phyloP scores from a whole-genome alignment of 2,113 vertebrate species.

The Baryphthengus martii region DNA sequence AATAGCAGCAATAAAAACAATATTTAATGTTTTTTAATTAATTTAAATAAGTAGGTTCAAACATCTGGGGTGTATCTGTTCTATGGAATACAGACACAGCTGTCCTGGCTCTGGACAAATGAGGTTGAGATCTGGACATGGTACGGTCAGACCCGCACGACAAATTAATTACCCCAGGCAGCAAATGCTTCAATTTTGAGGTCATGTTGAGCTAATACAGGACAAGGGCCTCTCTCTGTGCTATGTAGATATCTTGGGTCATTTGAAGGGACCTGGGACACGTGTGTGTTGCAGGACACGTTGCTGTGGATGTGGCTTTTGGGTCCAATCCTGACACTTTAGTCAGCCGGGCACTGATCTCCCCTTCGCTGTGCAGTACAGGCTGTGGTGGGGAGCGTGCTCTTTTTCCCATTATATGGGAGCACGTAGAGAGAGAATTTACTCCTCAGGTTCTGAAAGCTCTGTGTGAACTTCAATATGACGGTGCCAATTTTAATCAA shows the following conservation, averaged over 20 bases:
- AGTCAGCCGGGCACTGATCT: background rate
- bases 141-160: background rate
- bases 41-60: background rate
- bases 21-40: background rate
- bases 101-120: background rate
- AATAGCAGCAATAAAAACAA: background rate
- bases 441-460: background rate
- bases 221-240: background rate
- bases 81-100: background rate
- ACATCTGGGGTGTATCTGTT: background rate
- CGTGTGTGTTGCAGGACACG: rapidly evolving
- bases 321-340: background rate
- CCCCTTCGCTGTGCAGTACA: background rate
- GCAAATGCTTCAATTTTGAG: background rate
- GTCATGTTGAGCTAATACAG: background rate
- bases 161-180: background rate
- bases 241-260: background rate
- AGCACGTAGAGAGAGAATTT: background rate
- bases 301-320: background rate
- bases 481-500: conserved; percentile 37
- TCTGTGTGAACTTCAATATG: background rate
- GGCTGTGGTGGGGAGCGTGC: background rate
- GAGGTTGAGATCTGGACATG: background rate
- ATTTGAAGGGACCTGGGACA: background rate
- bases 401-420: background rate